phyloP scores from a whole-genome alignment of 2,113 vertebrate species.

The Chamaea fasciata region DNA sequence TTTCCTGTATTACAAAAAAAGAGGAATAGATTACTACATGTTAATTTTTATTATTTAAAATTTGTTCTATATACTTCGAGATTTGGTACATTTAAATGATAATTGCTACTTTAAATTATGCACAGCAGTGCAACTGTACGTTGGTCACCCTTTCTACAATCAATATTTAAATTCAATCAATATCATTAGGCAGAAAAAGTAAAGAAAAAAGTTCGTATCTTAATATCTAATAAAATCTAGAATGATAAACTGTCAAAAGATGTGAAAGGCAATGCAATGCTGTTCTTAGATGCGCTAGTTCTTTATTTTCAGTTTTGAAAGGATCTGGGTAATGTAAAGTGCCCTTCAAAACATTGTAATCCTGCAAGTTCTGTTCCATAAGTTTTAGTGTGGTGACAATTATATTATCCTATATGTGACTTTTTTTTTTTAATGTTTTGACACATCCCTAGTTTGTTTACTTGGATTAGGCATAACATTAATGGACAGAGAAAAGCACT shows the following conservation, averaged over 20 bases:
- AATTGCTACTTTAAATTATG: not conserved
- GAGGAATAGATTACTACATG: not conserved
- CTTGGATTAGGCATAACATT: not conserved
- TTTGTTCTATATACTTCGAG: not conserved
- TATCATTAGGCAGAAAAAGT: not conserved
- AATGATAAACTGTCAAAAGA: not conserved
- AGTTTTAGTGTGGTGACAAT: not conserved
- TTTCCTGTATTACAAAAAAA: conserved; percentile 80
- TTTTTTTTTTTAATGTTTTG: not conserved
- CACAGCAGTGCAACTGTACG: not conserved
- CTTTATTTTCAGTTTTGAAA: not conserved
- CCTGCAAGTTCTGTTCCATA: not conserved
- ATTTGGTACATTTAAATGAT: not conserved
- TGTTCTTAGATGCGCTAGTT: not conserved
- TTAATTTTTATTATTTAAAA: not conserved
- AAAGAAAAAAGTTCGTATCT: not conserved
- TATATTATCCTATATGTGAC: not conserved
- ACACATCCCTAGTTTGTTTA: not conserved
- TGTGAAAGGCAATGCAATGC: not conserved
- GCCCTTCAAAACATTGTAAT: not conserved
- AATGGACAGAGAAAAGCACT: not conserved
- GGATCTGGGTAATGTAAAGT: not conserved
- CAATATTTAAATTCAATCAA: not conserved
- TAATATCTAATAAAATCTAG: not conserved
- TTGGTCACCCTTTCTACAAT: not conserved